Conservation (phyloP, 2,113 vertebrate genomes). For the Hemicordylus capensis region DNA sequence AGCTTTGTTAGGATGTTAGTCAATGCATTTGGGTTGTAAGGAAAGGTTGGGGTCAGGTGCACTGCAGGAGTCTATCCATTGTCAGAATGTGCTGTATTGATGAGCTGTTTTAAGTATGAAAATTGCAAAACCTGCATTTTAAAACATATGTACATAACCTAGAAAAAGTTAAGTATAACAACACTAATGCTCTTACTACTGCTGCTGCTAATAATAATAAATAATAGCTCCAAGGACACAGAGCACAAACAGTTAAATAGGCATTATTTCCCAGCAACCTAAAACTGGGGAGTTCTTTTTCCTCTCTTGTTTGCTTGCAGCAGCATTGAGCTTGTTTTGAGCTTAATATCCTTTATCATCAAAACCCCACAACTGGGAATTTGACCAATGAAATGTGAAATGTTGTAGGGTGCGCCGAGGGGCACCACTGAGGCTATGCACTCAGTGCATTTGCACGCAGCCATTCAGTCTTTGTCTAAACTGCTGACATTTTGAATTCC, state of each 20-base stretch:
- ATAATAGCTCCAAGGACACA: constrained; percentile 28
- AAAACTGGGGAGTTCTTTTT: constrained; percentile 13
- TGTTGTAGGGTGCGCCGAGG: not conserved
- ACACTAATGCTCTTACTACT: too few species aligned
- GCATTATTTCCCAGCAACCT: constrained; percentile 3
- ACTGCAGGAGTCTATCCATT: not conserved
- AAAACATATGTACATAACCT: too few species aligned
- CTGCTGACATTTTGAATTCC: rapidly evolving
- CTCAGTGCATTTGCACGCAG: not conserved
- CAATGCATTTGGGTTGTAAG: not conserved
- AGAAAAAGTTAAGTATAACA: constrained; percentile 46
- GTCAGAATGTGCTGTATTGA: not conserved
- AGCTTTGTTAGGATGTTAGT: too few species aligned
- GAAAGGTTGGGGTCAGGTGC: not conserved
- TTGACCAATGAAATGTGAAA: constrained; percentile 39
- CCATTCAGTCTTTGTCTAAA: constrained; percentile 28
- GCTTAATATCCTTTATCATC: not conserved
- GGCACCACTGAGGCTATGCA: not conserved
- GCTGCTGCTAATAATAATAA: constrained; percentile 33
- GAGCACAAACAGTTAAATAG: constrained; percentile 37
- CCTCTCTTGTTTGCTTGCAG: constrained; percentile 1
- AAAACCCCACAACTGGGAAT: constrained; percentile 18
- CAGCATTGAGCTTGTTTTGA: constrained; percentile 21
- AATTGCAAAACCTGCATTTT: not conserved
- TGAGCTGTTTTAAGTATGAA: not conserved